Base-by-base conservation (phyloP, 2,888 invertebrate genomes). In the Bellardia pandia region DNA sequence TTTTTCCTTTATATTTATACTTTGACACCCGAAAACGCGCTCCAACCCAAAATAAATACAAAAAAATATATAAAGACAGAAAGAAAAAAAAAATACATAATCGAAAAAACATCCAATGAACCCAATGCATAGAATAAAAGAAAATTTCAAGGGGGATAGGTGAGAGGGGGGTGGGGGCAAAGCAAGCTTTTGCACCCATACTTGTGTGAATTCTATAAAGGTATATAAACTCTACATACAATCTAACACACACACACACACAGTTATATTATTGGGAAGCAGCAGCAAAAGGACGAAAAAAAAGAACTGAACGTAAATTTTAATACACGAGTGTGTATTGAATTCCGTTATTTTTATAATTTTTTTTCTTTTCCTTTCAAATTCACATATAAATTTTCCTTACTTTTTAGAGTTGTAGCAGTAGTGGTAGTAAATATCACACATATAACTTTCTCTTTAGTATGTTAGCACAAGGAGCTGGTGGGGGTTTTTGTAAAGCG, bases 91-190 rank as follows among this genome's bases (percentile, higher is more conserved):
- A 80, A 74, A 78, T 66, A 82, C 53, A 82, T 85, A 87, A 87
- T 85, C 85, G 85, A 87, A 85, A 91, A 90, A 83, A 86, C 86
- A 88, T 86, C 88, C 88, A 88, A 88, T 88, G 88, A 86, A 88
- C 81, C 88, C 88, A 84, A 86, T 81, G 83, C 69, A 76, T 48
- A 66, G 71, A 48, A 77, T 72, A 76, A 60, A 64, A 77, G n/a
- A 42, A 68, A 4, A 13, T 11, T 30, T 33, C 68, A 33, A 16
- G 40, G 40, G 45, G 45, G 45, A 16, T 1, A 62, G 66, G 66
- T 45, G 66, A 74, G 56, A 9, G 9, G 9, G 23, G 16, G n/a
- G n/a, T n/a, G n/a, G n/a, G n/a, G n/a, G n/a, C n/a, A n/a, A n/a
- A n/a, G n/a, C n/a, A n/a, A n/a, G n/a, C n/a, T n/a, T n/a, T n/a